Evolutionary conservation across 2,888 invertebrate genomes (phyloP).

Genomic region (Dysmachus trigonus): DNA sequence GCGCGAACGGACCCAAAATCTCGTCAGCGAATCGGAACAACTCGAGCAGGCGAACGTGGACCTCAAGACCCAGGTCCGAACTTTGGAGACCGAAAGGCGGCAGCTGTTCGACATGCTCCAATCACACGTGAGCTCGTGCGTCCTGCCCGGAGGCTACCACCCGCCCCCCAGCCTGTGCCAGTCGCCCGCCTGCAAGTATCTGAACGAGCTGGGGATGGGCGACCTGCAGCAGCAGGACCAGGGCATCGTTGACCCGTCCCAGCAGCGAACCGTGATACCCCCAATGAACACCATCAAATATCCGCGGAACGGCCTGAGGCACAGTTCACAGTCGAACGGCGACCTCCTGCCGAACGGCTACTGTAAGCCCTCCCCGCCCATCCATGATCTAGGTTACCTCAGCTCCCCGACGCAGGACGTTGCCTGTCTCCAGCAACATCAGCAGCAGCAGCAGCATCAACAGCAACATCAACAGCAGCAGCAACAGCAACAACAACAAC

Average conservation of each 20-base stretch:
- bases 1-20: constrained; percentile 84
- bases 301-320: constrained; percentile 56
- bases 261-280: constrained; percentile 61
- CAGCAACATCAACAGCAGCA: constrained; percentile 41
- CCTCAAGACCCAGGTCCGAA: constrained; percentile 83
- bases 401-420: constrained; percentile 60
- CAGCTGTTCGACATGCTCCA: constrained; percentile 82
- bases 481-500: constrained; percentile 33
- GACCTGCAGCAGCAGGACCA: constrained; percentile 53
- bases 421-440: constrained; percentile 50
- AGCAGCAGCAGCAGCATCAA: constrained; percentile 44
- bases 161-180: constrained; percentile 59
- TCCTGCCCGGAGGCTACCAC: constrained; percentile 62
- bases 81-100: constrained; percentile 80
- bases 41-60: constrained; percentile 86
- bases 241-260: constrained; percentile 42
- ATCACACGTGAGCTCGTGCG: constrained; percentile 77
- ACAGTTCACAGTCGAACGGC: constrained; percentile 1
- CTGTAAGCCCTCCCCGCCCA: constrained; percentile 63
- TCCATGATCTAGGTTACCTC: constrained; percentile 61
- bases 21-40: constrained; percentile 86
- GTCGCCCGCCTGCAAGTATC: constrained; percentile 62
- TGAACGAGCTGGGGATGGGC: constrained; percentile 58
- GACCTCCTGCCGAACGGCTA: constrained; percentile 60
- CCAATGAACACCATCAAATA: constrained; percentile 63